Evolutionary conservation across 2,888 invertebrate genomes (phyloP).

Genomic region (Tuta absoluta): DNA sequence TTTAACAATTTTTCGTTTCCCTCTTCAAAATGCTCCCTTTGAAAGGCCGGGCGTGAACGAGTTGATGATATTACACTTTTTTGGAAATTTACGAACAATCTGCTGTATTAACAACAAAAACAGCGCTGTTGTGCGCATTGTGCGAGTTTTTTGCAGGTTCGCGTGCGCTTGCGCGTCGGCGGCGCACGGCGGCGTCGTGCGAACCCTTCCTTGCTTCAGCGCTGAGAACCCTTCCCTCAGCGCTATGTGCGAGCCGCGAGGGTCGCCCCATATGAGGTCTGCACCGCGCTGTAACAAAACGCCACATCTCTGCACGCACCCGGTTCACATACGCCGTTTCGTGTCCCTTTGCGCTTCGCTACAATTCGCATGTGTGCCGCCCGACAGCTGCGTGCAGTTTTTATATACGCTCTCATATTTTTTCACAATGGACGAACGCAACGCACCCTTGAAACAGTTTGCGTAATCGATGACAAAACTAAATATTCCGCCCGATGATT

Average conservation of each 20-base stretch:
- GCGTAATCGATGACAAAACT: slow-evolving; percentile 82
- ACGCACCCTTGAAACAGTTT: slow-evolving; percentile 82
- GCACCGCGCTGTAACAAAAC: slow-evolving; percentile 40
- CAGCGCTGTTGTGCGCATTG: slow-evolving; percentile 74
- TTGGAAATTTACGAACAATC: slow-evolving; percentile 79
- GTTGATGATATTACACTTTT: slow-evolving; percentile 82
- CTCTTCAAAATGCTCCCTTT: slow-evolving; percentile 75
- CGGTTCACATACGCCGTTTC: slow-evolving; percentile 56
- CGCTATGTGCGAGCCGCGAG: slow-evolving; percentile 57
- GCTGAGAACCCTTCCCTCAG: slow-evolving; percentile 70
- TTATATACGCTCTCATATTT: slow-evolving; percentile 79
- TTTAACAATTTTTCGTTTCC: slow-evolving; percentile 76
- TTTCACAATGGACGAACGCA: slow-evolving; percentile 74
- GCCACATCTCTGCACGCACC: slow-evolving; percentile 43
- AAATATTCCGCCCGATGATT: slow-evolving; percentile 81
- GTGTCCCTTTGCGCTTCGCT: slow-evolving; percentile 47
- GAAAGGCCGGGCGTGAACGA: slow-evolving; percentile 81
- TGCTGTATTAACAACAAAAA: slow-evolving; percentile 79
- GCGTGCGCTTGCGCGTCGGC: slow-evolving; percentile 81
- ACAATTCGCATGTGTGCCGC: slow-evolving; percentile 79
- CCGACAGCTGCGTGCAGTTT: slow-evolving; percentile 79
- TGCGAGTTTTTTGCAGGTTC: slow-evolving; percentile 75
- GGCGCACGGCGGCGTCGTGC: slow-evolving; percentile 76
- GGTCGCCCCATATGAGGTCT: slow-evolving; percentile 53
- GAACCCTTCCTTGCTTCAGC: slow-evolving; percentile 75